These are phyloP conservation scores for Lepidocyrtinus sp. DNA, from an alignment of 2,888 invertebrate genomes.

Conservation along the genomic window DNA sequence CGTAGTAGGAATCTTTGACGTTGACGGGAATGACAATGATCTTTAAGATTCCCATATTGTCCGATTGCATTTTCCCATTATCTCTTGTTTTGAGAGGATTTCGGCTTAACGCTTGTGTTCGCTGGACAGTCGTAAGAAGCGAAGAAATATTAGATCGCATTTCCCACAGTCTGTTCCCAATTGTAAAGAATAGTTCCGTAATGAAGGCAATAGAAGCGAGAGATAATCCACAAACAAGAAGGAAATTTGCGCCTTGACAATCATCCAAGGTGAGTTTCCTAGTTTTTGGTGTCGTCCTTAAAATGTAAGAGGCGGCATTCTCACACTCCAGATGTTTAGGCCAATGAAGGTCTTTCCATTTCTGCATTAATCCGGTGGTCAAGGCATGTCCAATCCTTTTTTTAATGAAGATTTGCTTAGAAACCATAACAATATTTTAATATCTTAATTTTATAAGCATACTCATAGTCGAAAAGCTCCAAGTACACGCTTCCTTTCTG, in stretches of 20 bases:
- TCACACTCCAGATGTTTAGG: slow-evolving; percentile 62
- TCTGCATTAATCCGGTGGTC: slow-evolving; percentile 67
- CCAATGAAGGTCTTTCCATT: slow-evolving; percentile 68
- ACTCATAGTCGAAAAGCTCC: slow-evolving; percentile 65
- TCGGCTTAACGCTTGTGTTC: too few relatives aligned
- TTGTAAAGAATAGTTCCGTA: slow-evolving; percentile 24
- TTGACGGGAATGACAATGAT: slow-evolving; percentile 47
- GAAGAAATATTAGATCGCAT: neutral
- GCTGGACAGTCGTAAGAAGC: neutral
- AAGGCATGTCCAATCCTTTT: slow-evolving; percentile 58
- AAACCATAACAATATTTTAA: neutral
- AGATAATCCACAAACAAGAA: slow-evolving; percentile 53
- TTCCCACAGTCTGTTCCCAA: too few relatives aligned
- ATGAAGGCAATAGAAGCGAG: slow-evolving; percentile 44
- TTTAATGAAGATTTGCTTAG: neutral
- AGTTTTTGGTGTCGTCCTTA: slow-evolving; percentile 61
- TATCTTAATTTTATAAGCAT: slow-evolving; percentile 14
- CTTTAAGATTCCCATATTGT: slow-evolving; percentile 1
- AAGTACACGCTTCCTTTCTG: slow-evolving; percentile 55
- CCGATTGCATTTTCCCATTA: neutral
- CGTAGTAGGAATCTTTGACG: slow-evolving; percentile 28
- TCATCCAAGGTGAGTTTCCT: slow-evolving; percentile 63
- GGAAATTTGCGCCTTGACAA: slow-evolving; percentile 66
- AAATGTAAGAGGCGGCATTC: slow-evolving; percentile 65
- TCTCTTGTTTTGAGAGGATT: too few relatives aligned